Evolutionary conservation across 2,113 vertebrate species (phyloP).

Genomic region (Limnothrissa miodon): DNA sequence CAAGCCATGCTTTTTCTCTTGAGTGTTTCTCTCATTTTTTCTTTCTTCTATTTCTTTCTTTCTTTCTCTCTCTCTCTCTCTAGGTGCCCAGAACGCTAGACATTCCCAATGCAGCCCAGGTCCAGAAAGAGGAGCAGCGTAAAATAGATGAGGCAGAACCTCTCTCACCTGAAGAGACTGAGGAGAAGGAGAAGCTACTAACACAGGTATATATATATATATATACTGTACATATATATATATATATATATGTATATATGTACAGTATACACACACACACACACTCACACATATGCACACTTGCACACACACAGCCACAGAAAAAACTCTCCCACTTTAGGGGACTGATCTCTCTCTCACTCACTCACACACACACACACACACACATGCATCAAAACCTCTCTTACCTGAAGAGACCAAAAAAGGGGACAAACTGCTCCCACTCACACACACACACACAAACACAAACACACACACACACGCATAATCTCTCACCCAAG

Average conservation of each 20-base stretch:
- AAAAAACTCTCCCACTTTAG: constrained; percentile 65
- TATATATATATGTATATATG: background rate
- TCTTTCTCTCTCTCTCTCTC: background rate
- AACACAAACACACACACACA: constrained; percentile 63
- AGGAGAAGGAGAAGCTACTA: constrained; percentile 86
- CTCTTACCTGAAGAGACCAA: constrained; percentile 73
- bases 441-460: constrained; percentile 76
- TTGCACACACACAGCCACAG: background rate
- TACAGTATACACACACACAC: background rate
- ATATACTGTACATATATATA: background rate
- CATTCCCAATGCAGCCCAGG: constrained; percentile 77
- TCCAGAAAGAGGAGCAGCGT: constrained; percentile 84
- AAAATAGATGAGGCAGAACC: constrained; percentile 86
- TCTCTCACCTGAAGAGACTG: constrained; percentile 78
- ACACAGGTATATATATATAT: constrained; percentile 71
- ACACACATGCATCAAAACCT: constrained; percentile 73
- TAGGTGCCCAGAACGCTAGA: constrained; percentile 84
- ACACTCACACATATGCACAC: background rate
- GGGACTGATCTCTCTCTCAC: no score
- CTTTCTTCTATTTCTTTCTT: background rate
- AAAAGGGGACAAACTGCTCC: constrained; percentile 76
- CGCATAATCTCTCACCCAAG: constrained; percentile 76
- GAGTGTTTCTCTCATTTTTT: background rate
- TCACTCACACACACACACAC: background rate
- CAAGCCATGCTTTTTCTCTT: background rate